Conservation (phyloP, 2,888 invertebrate species). For the Apodemia zela region DNA sequence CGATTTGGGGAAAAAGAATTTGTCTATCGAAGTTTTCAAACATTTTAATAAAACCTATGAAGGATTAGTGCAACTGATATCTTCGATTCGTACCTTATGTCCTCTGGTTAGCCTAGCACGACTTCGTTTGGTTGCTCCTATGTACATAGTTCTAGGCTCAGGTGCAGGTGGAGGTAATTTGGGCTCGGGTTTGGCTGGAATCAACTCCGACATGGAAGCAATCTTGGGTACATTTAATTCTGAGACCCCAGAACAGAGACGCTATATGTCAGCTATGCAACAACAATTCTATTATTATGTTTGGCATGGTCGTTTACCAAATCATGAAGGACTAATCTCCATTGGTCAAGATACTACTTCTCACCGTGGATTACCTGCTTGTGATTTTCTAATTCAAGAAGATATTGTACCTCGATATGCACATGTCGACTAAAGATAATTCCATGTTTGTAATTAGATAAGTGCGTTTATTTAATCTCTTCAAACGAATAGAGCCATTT, state of each 20-base stretch:
- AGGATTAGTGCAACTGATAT: slow-evolving; percentile 86
- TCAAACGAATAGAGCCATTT: slow-evolving; percentile 16
- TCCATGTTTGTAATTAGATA: slow-evolving; percentile 22
- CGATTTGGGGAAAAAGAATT: slow-evolving; percentile 81
- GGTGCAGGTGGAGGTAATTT: slow-evolving; percentile 69
- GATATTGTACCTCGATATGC: slow-evolving; percentile 88
- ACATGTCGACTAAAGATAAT: slow-evolving; percentile 83
- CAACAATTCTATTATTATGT: slow-evolving; percentile 91
- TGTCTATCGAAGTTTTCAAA: slow-evolving; percentile 82
- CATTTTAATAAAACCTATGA: slow-evolving; percentile 85
- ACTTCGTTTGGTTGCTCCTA: slow-evolving; percentile 82
- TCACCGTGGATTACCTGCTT: slow-evolving; percentile 84
- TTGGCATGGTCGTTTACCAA: slow-evolving; percentile 85
- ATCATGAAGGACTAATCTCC: slow-evolving; percentile 82
- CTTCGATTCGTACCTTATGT: slow-evolving; percentile 89
- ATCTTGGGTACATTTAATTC: slow-evolving; percentile 89
- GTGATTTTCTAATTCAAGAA: slow-evolving; percentile 88
- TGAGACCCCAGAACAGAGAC: slow-evolving; percentile 85
- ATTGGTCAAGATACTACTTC: slow-evolving; percentile 86
- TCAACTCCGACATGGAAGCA: slow-evolving; percentile 86
- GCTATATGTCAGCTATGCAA: slow-evolving; percentile 89
- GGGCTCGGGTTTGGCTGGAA: slow-evolving; percentile 58
- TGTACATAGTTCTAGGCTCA: slow-evolving; percentile 87
- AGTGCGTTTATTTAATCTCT: slow-evolving; percentile 26
- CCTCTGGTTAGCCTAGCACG: slow-evolving; percentile 86